Conservation (phyloP, 2,797 vertebrate genomes). For the Microctenopoma steveboyesi region DNA sequence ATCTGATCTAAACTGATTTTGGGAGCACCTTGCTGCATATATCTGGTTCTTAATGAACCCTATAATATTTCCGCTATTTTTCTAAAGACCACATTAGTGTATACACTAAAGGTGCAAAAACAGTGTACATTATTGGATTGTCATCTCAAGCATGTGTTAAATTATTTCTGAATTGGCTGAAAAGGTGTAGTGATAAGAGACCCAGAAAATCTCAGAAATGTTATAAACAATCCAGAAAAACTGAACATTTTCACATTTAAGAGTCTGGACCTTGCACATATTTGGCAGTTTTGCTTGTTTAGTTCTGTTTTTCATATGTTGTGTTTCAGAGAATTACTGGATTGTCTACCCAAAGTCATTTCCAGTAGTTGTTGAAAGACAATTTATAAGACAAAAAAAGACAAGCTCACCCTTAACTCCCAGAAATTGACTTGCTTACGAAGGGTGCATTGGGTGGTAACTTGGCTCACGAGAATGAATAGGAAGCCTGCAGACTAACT, state of each 20-base stretch:
- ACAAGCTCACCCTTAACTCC: slow-evolving; percentile 34
- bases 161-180: no score
- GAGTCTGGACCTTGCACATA: not conserved
- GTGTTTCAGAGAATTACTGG: slow-evolving; percentile 1
- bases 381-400: slow-evolving; percentile 39
- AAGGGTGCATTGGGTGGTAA: slow-evolving; percentile 57
- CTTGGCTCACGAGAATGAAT: slow-evolving; percentile 52
- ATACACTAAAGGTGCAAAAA: not conserved
- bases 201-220: no score
- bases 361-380: slow-evolving; percentile 29
- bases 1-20: slow-evolving; percentile 9
- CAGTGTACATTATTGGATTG: not conserved
- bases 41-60: slow-evolving; percentile 9
- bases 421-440: slow-evolving; percentile 39
- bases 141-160: not conserved
- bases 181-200: no score
- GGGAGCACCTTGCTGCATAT: not conserved
- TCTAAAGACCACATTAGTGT: not conserved
- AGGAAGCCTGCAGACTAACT: slow-evolving; percentile 53
- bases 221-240: no score
- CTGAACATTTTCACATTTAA: not conserved
- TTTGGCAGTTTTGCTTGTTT: not conserved
- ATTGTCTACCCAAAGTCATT: not conserved
- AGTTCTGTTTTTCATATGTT: slow-evolving; percentile 6
- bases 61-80: not conserved